Base-by-base conservation (phyloP, 2,797 vertebrate genomes). In the Chelidonichthys spinosus region DNA sequence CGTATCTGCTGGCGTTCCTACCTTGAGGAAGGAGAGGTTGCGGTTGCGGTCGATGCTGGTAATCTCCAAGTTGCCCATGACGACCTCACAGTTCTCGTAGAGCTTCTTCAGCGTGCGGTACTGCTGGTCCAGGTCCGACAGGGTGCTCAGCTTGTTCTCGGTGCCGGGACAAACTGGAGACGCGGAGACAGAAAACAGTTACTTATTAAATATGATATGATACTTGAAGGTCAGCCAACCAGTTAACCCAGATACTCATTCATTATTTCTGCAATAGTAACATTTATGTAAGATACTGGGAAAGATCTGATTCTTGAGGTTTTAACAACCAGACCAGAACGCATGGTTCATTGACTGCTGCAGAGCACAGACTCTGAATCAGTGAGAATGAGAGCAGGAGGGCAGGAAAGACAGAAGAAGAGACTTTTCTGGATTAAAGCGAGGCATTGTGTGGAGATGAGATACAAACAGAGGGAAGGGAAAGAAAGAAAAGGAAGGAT, bases 61-160 rank as follows among this genome's bases (percentile, higher is more conserved):
- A 79, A 99, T 99, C 93, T 99, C 98, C 92, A 99, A 90, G 84
- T 99, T 99, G 42, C 98, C 98, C 97, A 99, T 99, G 74, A 99
- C 97, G 0, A 99, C 97, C 82, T 99, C 98, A 0, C 98, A 99
- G 92, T 98, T 99, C 84, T 99, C 97, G 76, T 98, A 99, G 90
- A 96, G 96, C 87, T 98, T 99, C 87, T 96, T 97, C 65, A 99
- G 91, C 58, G 97, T 96, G 49, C 96, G 95, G 84, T 98, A 99
- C 88, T 99, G 98, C 93, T 98, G 97, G 79, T 99, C 97, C 93
- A 98, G 93, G 90, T 99, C 98, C 0, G 97, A 99, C 36, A 98
- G 94, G 4, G 97, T 98, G 93, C 98, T 99, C 93, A 99, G 90
- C 85, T 99, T 99, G 92, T 99, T 99, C 90, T 99, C 97, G 0